A percentile compares a stretch with the other conserved stretches of the same genome.
phyloP scores from a whole-genome alignment of 2,888 invertebrate genomes.

The Zaprionus lineosus region DNA sequence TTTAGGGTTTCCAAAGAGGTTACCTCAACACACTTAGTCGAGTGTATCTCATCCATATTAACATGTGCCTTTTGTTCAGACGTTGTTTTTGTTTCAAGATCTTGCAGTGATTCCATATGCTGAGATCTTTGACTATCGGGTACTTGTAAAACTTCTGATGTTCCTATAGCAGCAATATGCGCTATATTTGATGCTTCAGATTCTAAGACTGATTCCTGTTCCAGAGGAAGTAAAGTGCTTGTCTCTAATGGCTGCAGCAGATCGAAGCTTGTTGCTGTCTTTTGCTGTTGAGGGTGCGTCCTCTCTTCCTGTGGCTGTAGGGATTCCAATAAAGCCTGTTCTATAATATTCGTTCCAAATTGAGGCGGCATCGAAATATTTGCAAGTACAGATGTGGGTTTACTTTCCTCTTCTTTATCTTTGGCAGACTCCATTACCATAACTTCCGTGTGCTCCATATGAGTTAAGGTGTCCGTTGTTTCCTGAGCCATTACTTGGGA shows the following conservation, averaged over 20 bases:
- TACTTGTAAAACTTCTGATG: conserved; percentile 84
- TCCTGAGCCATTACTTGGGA: conserved; percentile 21
- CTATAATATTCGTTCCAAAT: conserved; percentile 42
- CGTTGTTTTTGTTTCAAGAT: conserved; percentile 16
- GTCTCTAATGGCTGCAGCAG: conserved; percentile 66
- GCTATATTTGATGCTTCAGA: conserved; percentile 18
- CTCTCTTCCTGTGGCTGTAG: conserved; percentile 29
- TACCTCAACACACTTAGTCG: conserved; percentile 70
- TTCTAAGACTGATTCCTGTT: conserved; percentile 63
- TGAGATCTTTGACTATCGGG: conserved; percentile 85
- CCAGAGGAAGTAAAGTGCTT: conserved; percentile 50
- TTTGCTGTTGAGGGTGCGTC: conserved; percentile 49
- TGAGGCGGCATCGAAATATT: conserved; percentile 49
- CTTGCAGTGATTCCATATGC: conserved; percentile 84
- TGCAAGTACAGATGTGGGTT: conserved; percentile 51
- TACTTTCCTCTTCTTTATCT: conserved; percentile 29
- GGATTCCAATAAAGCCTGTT: conserved; percentile 67
- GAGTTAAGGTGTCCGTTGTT: conserved; percentile 45
- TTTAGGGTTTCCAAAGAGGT: conserved; percentile 75
- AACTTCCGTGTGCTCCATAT: conserved; percentile 58
- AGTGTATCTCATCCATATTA: conserved; percentile 65
- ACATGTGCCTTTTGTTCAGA: conserved; percentile 83
- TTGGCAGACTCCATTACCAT: conserved; percentile 59
- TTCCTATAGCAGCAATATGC: conserved; percentile 48
- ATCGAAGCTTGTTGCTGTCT: conserved; percentile 42